These are phyloP conservation scores for Didymodactylos carnosus DNA, from an alignment of 2,888 invertebrate genomes.

Conservation along the genomic window DNA sequence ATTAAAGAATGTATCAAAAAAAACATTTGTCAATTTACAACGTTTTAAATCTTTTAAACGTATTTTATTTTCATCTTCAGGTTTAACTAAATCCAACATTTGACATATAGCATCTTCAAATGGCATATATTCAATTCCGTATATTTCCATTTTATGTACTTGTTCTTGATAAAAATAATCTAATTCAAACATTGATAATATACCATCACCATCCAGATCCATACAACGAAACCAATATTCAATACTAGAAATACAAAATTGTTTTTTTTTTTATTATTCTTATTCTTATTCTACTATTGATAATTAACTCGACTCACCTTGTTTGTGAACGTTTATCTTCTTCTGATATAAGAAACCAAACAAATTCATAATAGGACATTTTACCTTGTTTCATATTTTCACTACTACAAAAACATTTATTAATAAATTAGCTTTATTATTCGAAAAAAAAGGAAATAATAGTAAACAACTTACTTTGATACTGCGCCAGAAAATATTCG, in stretches of 20 bases:
- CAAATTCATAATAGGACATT: constrained; percentile 96
- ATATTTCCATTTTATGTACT: constrained; percentile 81
- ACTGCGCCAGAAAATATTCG: constrained; percentile 91
- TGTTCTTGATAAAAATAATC: constrained; percentile 89
- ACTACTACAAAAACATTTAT: constrained; percentile 34
- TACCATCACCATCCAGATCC: constrained; percentile 95
- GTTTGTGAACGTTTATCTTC: constrained; percentile 90
- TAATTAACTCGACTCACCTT: background rate
- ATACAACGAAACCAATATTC: constrained; percentile 58
- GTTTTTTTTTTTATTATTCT: background rate
- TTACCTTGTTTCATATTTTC: constrained; percentile 41
- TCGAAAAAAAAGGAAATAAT: background rate
- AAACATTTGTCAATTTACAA: constrained; percentile 85
- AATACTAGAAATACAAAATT: constrained; percentile 35
- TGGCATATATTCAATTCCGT: constrained; percentile 86
- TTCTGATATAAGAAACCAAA: constrained; percentile 93
- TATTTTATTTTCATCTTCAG: constrained; percentile 48
- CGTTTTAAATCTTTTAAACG: constrained; percentile 73
- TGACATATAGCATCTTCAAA: constrained; percentile 82
- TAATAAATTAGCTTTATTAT: too few relatives aligned
- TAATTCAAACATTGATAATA: constrained; percentile 85
- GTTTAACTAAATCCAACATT: constrained; percentile 90
- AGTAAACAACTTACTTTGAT: constrained; percentile 25
- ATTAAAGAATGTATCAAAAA: constrained; percentile 98
- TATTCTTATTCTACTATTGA: background rate